These are phyloP conservation scores for Chrysopilus asiliformis DNA, from an alignment of 2,888 invertebrate genomes.

Conservation along the genomic window DNA sequence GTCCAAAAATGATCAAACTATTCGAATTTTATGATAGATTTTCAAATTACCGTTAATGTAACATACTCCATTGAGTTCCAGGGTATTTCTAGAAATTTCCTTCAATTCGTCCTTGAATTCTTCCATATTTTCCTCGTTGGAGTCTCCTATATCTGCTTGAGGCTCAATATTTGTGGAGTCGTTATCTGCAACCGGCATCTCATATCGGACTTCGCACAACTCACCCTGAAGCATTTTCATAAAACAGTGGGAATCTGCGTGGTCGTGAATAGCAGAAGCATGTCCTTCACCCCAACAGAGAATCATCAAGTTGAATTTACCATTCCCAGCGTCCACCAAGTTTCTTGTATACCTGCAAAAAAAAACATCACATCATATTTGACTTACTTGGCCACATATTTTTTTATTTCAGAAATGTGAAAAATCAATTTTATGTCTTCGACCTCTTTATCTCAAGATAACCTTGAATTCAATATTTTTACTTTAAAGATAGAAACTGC, in stretches of 20 bases:
- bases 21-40: conserved; percentile 3
- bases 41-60: conserved; percentile 77
- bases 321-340: conserved; percentile 90
- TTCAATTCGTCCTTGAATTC: conserved; percentile 42
- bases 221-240: conserved; percentile 86
- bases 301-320: conserved; percentile 92
- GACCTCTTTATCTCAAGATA: too few relatives aligned
- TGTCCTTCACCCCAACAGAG: conserved; percentile 98
- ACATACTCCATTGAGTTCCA: conserved; percentile 66
- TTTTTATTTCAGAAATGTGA: too few relatives aligned
- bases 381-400: too few relatives aligned
- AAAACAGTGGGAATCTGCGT: conserved; percentile 92
- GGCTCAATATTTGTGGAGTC: conserved; percentile 4
- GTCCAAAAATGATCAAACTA: not conserved
- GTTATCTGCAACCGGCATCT: conserved; percentile 20
- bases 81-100: conserved; percentile 48
- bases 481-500: too few relatives aligned
- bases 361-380: too few relatives aligned
- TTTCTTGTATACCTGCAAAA: conserved; percentile 80
- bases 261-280: conserved; percentile 91
- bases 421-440: too few relatives aligned
- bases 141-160: conserved; percentile 7
- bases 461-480: too few relatives aligned
- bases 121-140: conserved; percentile 10
- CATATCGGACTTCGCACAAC: conserved; percentile 58